These are phyloP conservation scores for Chondrosia reniformis DNA, from an alignment of 37 sponge, comb jelly and placozoan genomes.

Conservation along the genomic window DNA sequence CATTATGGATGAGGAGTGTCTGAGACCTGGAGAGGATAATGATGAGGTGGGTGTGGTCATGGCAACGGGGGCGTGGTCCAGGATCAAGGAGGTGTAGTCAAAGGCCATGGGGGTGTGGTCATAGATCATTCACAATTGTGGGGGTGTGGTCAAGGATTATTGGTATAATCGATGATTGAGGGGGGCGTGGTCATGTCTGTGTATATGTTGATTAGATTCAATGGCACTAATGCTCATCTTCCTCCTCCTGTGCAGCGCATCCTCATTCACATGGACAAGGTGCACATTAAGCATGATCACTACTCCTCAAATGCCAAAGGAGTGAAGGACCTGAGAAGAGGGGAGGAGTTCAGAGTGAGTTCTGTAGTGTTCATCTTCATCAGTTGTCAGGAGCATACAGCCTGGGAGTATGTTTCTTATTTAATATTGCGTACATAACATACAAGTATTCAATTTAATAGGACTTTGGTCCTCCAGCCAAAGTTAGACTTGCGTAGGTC, in stretches of 20 bases:
- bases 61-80: neutral
- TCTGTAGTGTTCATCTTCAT: neutral
- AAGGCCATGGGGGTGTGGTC: neutral
- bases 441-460: too few species aligned
- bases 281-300: conserved; percentile 15
- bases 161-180: too few species aligned
- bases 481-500: too few species aligned
- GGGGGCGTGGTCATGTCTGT: too few species aligned
- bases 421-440: too few species aligned
- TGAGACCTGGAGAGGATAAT: conserved; percentile 58
- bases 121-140: too few species aligned
- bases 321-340: conserved; percentile 44
- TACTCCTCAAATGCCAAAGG: conserved; percentile 50
- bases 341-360: conserved; percentile 49
- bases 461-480: too few species aligned
- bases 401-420: too few species aligned
- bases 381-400: too few species aligned
- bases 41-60: conserved; percentile 39
- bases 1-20: conserved; percentile 65
- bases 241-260: conserved; percentile 30
- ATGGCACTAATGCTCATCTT: too few species aligned
- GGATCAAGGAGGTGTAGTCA: neutral
- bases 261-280: conserved; percentile 69
- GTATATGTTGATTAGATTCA: too few species aligned
- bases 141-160: too few species aligned